Evolutionary conservation across 2,888 invertebrate species (phyloP), one percentile per base, ranked within the genome.

Genomic region (Metacarcinus magister): DNA sequence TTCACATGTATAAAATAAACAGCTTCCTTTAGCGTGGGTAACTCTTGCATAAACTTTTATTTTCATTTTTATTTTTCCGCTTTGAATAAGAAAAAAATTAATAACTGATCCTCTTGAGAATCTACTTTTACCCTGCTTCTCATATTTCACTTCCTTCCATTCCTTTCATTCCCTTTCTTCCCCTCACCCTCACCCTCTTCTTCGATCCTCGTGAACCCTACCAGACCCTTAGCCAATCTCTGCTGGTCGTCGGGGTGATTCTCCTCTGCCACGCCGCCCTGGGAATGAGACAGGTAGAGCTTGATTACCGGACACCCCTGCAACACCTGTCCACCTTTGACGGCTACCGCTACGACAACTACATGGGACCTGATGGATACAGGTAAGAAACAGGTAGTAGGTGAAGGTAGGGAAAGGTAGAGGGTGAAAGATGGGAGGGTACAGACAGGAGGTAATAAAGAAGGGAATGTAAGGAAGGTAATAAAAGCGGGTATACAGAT

Each of bases 311-410:
- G 10, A 89, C 67, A 16, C 94, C 95, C 8, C 93, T 94, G 0
- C 95, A 95, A 23, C 32, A 32, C 13, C 94, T 96, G 48, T 96
- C 96, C 39, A 94, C 95, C 94, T 96, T 94, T 90, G 92, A 92
- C 43, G 96, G 96, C 4, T 96, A 96, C 46, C 89, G 82, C n/a
- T 94, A 93, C 28, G 94, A 60, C 48, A 75, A 94, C 94, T 89
- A 91, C 87, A 46, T 95, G 48, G 94, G 95, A 7, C 93, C 95
- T 4, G 89, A 94, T 32, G 96, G 96, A 28, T 92, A 95, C 95
- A 93, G 92, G 96, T 96, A 54, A 95, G 75, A 28, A n/a, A 16
- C 1, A 75, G 75, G 75, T 75, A 75, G 10, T 4, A 10, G 75
- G 13, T 7, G n/a, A 28, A 23, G 13, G 39, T 16, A n/a, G 93